phyloP scores from a whole-genome alignment of 2,113 vertebrate genomes.

The Neolamprologus fasciatus region DNA sequence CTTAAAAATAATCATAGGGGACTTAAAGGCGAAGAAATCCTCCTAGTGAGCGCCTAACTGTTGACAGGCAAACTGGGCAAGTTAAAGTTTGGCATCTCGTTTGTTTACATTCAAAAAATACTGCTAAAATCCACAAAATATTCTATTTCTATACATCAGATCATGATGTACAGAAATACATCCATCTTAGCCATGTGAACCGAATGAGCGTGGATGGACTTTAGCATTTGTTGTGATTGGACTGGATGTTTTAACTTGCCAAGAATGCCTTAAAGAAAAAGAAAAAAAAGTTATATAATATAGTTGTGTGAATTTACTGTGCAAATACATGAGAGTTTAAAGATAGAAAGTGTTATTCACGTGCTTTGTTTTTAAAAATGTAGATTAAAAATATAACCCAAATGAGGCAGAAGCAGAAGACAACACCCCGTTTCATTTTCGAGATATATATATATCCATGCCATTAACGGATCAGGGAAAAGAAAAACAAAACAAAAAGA shows the following conservation, averaged over 20 bases:
- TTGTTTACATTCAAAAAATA: background rate
- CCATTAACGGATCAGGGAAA: constrained; percentile 29
- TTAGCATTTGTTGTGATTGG: background rate
- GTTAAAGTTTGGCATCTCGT: constrained; percentile 5
- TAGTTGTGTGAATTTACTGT: background rate
- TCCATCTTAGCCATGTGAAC: background rate
- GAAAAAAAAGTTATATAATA: background rate
- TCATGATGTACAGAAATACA: background rate
- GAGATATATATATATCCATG: constrained; percentile 64
- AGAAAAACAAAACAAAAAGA: background rate
- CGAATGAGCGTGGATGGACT: background rate
- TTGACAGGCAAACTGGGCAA: background rate
- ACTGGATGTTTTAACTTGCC: constrained; percentile 4
- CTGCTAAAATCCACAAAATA: background rate
- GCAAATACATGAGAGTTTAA: constrained; percentile 7
- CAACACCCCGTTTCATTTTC: constrained; percentile 49
- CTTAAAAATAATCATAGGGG: background rate
- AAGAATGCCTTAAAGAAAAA: background rate
- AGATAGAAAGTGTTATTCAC: constrained; percentile 5
- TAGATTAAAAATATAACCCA: constrained; percentile 27
- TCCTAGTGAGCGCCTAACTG: background rate
- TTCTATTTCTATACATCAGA: background rate
- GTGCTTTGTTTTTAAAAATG: constrained; percentile 17
- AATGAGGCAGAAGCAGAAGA: constrained; percentile 55
- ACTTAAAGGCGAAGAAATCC: background rate